A percentile compares a stretch with the other conserved stretches of the same genome.
These are phyloP conservation scores for Natrix natrix DNA, from an alignment of 2,797 vertebrate species.

Conservation along the genomic window DNA sequence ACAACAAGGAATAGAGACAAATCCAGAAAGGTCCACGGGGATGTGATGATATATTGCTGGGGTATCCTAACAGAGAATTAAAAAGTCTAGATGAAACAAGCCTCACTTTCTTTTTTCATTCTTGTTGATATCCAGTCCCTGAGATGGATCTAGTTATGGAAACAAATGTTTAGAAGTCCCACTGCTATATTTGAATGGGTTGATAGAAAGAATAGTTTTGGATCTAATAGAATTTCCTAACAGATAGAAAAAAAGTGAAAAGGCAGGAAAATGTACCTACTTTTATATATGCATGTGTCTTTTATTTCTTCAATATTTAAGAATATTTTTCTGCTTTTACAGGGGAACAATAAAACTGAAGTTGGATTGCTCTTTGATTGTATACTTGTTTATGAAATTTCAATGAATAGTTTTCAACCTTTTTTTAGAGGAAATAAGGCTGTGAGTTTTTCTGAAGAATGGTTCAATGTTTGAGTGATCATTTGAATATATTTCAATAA, in stretches of 20 bases:
- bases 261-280: not conserved
- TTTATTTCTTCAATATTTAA: not conserved
- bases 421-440: not conserved
- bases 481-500: not conserved
- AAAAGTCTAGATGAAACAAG: not conserved
- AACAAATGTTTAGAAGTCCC: not conserved
- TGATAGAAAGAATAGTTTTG: not conserved
- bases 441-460: not conserved
- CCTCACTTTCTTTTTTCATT: not conserved
- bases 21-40: not conserved
- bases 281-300: not conserved
- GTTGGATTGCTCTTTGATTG: not conserved
- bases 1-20: not conserved
- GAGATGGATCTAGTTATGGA: not conserved
- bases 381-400: not conserved
- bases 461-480: not conserved
- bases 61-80: not conserved
- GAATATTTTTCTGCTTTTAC: not conserved
- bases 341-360: not conserved
- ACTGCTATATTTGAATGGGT: not conserved
- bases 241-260: not conserved
- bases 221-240: not conserved
- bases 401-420: not conserved
- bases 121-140: not conserved
- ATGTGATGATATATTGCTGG: not conserved